Evolutionary conservation across 2,888 invertebrate genomes (phyloP).

Genomic region (Elegia similella): DNA sequence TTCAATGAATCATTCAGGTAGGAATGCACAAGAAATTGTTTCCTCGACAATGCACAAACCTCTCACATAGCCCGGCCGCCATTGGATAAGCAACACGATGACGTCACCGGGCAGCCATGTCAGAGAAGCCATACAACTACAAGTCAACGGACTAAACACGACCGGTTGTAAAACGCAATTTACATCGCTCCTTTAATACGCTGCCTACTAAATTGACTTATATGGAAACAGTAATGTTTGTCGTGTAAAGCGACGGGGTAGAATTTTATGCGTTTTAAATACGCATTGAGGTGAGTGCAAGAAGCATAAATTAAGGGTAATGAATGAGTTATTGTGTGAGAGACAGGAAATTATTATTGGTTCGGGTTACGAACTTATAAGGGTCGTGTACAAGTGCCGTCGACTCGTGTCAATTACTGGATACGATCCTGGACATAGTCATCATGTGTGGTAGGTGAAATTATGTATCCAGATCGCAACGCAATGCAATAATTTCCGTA

Average conservation of each 20-base stretch:
- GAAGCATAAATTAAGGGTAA: slow-evolving; percentile 78
- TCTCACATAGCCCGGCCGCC: slow-evolving; percentile 38
- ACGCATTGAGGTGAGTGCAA: slow-evolving; percentile 63
- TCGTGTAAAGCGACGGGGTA: slow-evolving; percentile 29
- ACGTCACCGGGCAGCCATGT: slow-evolving; percentile 73
- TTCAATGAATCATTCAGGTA: slow-evolving; percentile 3
- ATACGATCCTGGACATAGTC: too few relatives aligned
- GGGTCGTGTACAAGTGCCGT: slow-evolving; percentile 34
- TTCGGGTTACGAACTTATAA: slow-evolving; percentile 46
- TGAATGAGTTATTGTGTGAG: slow-evolving; percentile 77
- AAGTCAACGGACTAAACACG: slow-evolving; percentile 41
- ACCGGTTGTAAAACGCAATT: slow-evolving; percentile 40
- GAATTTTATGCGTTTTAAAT: slow-evolving; percentile 40
- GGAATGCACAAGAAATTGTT: not conserved
- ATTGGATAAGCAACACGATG: slow-evolving; percentile 59
- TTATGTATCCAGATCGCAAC: too few relatives aligned
- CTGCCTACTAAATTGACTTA: slow-evolving; percentile 31
- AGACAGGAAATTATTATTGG: slow-evolving; percentile 78
- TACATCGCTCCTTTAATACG: slow-evolving; percentile 55
- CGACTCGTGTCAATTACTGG: not conserved
- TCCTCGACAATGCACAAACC: slow-evolving; percentile 7
- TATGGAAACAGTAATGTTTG: slow-evolving; percentile 40
- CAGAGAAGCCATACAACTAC: slow-evolving; percentile 64
- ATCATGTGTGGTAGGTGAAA: too few relatives aligned
- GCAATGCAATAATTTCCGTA: too few relatives aligned